Evolutionary conservation across 2,888 invertebrate species (phyloP), one percentile per base, ranked within the genome.

Genomic region (Meloe dianella): DNA sequence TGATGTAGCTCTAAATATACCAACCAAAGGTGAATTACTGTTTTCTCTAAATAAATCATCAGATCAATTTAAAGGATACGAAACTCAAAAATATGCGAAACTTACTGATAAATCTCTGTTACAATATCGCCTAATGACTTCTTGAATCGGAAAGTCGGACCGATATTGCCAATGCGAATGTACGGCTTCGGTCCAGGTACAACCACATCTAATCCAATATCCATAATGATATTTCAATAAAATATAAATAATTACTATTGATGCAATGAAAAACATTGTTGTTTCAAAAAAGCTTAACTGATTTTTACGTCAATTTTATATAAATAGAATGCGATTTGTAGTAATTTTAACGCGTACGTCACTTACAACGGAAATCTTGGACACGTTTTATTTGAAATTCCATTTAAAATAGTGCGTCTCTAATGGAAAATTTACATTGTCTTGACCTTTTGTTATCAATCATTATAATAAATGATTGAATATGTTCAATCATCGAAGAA

Each of bases 1-100:
- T 20, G 73, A 69, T 8, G 72, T 65, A 4, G 77, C 68, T 71
- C 79, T 80, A 71, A 78, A 84, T 22, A 79, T 75, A 6, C 84
- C 85, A 24, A 82, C 79, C 57, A 82, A 79, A 7, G 79, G 76
- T 24, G 74, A 72, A 14, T 77, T 73, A 32, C 78, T 71, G 66
- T 80, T 81, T 61, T 79, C 67, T 10, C 83, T 83, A 61, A 51
- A 64, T 12, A 41, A 56, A 64, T 54, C n/a, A 4, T 20, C 47
- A 47, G 4, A 9, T 47, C n/a, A 20, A 60, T 24, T 57, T 47
- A 38, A 38, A 4, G 57, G n/a, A 41, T 20, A 20, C 35, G 22
- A 22, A 14, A 9, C 0, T 14, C n/a, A 64, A 29, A 59, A 57
- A 32, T 2, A 1, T 27, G 17, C n/a, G n/a, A 20, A 63, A 77